Conservation (phyloP, 2,888 invertebrate genomes). For the Agelastica alni region DNA sequence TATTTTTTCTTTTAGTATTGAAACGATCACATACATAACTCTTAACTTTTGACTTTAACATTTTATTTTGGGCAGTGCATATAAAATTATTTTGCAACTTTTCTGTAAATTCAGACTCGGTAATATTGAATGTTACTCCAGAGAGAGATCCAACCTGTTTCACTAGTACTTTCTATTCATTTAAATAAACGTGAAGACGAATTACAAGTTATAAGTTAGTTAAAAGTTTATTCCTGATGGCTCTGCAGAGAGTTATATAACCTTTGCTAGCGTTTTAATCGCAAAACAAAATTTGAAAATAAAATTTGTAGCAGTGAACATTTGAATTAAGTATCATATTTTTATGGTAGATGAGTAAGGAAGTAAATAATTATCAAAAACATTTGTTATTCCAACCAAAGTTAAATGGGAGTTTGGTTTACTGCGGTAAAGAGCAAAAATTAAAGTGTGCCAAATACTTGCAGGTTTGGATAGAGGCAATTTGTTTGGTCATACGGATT, state of each 20-base stretch:
- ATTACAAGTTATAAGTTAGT: constrained; percentile 30
- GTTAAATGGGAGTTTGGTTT: too few species aligned
- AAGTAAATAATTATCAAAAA: too few species aligned
- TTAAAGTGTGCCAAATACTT: too few species aligned
- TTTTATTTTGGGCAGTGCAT: background rate
- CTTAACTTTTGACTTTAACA: too few species aligned
- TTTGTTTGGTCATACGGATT: too few species aligned
- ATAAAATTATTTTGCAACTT: constrained; percentile 7
- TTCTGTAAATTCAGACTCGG: background rate
- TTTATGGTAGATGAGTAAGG: too few species aligned
- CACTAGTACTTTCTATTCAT: constrained; percentile 28
- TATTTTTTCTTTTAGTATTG: too few species aligned
- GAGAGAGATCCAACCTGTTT: constrained; percentile 25
- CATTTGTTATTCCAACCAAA: too few species aligned
- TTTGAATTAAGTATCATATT: constrained; percentile 7
- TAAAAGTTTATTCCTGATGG: constrained; percentile 31
- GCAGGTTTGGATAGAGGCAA: too few species aligned
- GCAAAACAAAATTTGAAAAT: constrained; percentile 21
- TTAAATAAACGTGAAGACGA: constrained; percentile 26
- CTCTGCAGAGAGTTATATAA: constrained; percentile 28
- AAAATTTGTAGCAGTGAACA: constrained; percentile 12
- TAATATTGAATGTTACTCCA: constrained; percentile 18
- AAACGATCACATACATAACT: background rate
- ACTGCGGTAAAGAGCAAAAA: too few species aligned
- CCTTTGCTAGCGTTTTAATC: constrained; percentile 25